Conservation (phyloP, 2,113 vertebrate species). For the Miniopterus natalensis region DNA sequence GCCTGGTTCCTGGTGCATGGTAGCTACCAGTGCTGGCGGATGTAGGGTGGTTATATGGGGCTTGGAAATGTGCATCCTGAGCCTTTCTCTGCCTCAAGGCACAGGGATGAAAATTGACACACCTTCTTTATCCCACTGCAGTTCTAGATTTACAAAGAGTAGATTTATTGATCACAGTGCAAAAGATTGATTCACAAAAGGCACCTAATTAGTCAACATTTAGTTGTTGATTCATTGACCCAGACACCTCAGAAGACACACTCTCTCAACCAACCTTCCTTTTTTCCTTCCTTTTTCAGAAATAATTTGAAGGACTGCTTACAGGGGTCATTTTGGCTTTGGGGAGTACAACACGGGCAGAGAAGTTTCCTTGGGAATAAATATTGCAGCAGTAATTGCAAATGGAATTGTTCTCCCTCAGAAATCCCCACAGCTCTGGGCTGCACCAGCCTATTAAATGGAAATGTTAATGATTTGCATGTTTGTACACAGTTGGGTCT, state of each 20-base stretch:
- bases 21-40: background rate
- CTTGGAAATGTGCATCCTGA: background rate
- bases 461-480: background rate
- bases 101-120: rapidly evolving
- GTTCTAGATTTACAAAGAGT: background rate
- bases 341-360: background rate
- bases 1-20: background rate
- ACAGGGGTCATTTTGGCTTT: constrained; percentile 37
- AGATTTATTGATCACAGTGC: background rate
- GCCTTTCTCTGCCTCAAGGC: background rate
- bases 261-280: background rate
- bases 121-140: too few species aligned
- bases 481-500: background rate
- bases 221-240: background rate
- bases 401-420: constrained; percentile 22
- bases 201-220: background rate
- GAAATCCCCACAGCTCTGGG: constrained; percentile 13
- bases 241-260: background rate
- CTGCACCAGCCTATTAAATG: background rate
- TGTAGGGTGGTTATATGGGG: too few species aligned
- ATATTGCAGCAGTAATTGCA: background rate
- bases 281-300: background rate
- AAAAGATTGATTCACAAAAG: background rate
- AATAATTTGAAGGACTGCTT: background rate
- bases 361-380: constrained; percentile 3